Conservation (phyloP, 2,888 invertebrate genomes). For the Megalurothrips usitatus region DNA sequence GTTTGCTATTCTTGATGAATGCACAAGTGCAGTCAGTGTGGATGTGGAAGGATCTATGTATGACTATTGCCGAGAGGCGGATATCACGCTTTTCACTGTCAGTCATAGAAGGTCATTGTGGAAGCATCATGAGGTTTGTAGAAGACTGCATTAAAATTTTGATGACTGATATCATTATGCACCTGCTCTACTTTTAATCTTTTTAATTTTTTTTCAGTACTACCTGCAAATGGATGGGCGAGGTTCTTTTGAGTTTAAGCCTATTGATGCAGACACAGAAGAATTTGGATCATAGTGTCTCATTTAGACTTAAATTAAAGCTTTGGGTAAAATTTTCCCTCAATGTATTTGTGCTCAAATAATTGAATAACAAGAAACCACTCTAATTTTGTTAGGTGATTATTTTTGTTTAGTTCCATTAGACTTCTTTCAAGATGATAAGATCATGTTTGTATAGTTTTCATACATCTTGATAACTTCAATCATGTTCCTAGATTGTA, state of each 20-base stretch:
- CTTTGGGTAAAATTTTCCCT: neutral
- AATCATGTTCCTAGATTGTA: neutral
- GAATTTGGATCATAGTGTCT: slow-evolving; percentile 79
- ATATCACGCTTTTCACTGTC: slow-evolving; percentile 94
- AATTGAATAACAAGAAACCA: too few relatives aligned
- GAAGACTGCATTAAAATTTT: neutral
- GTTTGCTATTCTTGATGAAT: slow-evolving; percentile 98
- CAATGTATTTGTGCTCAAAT: too few relatives aligned
- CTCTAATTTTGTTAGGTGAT: too few relatives aligned
- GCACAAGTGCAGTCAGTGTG: slow-evolving; percentile 96
- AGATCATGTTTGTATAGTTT: neutral
- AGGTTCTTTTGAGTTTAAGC: slow-evolving; percentile 80
- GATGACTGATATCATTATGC: neutral
- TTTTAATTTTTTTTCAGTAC: slow-evolving; percentile 53
- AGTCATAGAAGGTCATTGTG: slow-evolving; percentile 96
- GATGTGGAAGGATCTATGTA: slow-evolving; percentile 99
- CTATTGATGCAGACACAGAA: slow-evolving; percentile 78
- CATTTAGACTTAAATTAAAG: neutral
- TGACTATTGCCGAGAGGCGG: slow-evolving; percentile 80
- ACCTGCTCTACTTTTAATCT: too few relatives aligned
- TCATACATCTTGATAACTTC: neutral
- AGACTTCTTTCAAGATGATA: too few relatives aligned
- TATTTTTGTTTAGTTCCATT: too few relatives aligned
- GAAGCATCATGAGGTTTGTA: slow-evolving; percentile 83
- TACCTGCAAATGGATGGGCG: slow-evolving; percentile 95